Base-by-base conservation (phyloP, 2,797 vertebrate species). In the Acanthis flammea region DNA sequence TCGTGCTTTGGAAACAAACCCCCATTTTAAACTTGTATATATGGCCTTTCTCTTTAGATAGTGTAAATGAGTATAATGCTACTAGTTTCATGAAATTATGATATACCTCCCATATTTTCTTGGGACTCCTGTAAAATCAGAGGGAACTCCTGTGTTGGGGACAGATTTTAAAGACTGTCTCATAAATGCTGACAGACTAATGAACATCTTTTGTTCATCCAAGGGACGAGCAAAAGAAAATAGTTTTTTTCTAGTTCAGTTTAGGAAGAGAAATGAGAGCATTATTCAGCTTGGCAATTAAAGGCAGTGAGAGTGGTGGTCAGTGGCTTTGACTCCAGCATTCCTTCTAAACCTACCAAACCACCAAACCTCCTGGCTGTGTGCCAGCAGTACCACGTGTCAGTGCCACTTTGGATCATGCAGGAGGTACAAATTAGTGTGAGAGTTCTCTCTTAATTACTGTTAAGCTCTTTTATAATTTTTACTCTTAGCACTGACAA, bases 291-390 rank as follows among this genome's bases (percentile, higher is more conserved):
- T 39, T 55, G 57, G 24, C 3, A 5, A 16, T 76, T 81, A 73
- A 78, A 79, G n/a, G 3, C 31, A 83, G 6, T 27, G 51, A 78
- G 33, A 58, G 13, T 35, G 2, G 1, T 72, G 23, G 22, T 48
- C 73, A 83, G 47, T 48, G 31, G 30, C 22, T 90, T 85, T 87
- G 55, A 45, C 41, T 42, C 55, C 63, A 90, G 6, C 7, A 24
- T 75, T 19, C 7, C 31, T 88, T 81, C 35, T 44, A 67, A 82
- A 73, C 12, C 10, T 44, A 23, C 10, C 1, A 2, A 54, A 55
- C 17, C 42, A 44, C 19, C 42, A 44, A 44, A 44, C 1, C 0
- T 14, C 4, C 18, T 28, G n/a, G 8, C 5, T 55, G 2, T 1
- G 0, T 76, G 45, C 21, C 4, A 6, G n/a, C 2, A 5, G 19